These are phyloP conservation scores for Polyergus mexicanus DNA, from an alignment of 1,140 invertebrate genomes.

Conservation along the genomic window DNA sequence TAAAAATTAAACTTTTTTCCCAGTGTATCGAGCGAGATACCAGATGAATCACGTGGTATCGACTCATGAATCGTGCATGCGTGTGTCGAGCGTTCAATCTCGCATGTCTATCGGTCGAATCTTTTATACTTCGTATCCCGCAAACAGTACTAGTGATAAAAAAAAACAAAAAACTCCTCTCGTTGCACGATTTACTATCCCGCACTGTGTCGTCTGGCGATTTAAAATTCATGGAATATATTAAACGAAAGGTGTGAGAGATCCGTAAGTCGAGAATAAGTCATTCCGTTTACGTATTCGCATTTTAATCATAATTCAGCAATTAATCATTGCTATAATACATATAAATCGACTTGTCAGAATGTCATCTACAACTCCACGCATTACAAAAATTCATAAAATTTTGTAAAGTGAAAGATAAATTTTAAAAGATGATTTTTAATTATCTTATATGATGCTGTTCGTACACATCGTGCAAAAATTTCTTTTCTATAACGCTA, in stretches of 20 bases:
- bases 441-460: not conserved
- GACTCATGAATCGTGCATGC: slow-evolving; percentile 54
- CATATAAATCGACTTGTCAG: not conserved
- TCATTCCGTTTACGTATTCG: not conserved
- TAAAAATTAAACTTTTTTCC: slow-evolving; percentile 29
- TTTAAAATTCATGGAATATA: slow-evolving; percentile 56
- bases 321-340: slow-evolving; percentile 17
- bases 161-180: not conserved
- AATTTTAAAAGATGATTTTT: not conserved
- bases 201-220: not conserved
- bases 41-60: slow-evolving; percentile 14
- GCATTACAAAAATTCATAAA: no score
- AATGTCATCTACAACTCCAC: not conserved
- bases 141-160: not conserved
- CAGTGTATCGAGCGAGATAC: not conserved
- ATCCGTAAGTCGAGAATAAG: slow-evolving; percentile 18
- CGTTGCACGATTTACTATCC: slow-evolving; percentile 4
- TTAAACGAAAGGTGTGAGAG: slow-evolving; percentile 2
- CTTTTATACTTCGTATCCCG: slow-evolving; percentile 17
- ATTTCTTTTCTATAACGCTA: not conserved
- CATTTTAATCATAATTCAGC: not conserved
- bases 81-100: slow-evolving; percentile 34
- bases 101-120: slow-evolving; percentile 46
- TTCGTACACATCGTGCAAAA: not conserved
- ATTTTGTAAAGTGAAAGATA: not conserved